Evolutionary conservation across 2,797 vertebrate genomes (phyloP).

Genomic region (Gadopsis marmoratus): DNA sequence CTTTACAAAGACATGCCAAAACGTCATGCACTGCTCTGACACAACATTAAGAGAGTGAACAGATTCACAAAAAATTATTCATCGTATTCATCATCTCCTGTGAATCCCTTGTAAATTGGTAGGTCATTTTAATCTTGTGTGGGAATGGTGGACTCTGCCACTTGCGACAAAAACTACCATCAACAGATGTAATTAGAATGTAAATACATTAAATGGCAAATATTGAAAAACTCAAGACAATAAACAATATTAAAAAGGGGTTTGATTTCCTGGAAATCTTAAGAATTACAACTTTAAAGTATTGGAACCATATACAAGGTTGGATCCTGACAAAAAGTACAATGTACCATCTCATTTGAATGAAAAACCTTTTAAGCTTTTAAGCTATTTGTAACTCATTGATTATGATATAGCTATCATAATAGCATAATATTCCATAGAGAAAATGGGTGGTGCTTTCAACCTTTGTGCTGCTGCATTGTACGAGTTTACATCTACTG

Average conservation of each 20-base stretch:
- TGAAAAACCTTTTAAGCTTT: background rate
- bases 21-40: background rate
- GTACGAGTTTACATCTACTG: background rate
- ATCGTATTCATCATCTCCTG: too few species aligned
- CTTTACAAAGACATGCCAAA: background rate
- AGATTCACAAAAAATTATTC: too few species aligned
- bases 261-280: background rate
- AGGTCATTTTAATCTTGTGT: too few species aligned
- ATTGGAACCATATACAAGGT: background rate
- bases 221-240: background rate
- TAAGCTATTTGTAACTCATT: background rate
- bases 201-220: background rate
- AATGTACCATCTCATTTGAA: background rate
- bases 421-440: background rate
- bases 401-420: background rate
- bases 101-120: too few species aligned
- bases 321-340: background rate
- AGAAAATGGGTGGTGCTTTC: background rate
- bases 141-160: background rate
- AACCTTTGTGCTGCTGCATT: background rate
- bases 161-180: background rate
- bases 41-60: background rate
- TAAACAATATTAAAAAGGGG: background rate
- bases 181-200: background rate
- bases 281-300: background rate